Conservation (phyloP, 2,113 vertebrate species). For the Pituophis catenifer region DNA sequence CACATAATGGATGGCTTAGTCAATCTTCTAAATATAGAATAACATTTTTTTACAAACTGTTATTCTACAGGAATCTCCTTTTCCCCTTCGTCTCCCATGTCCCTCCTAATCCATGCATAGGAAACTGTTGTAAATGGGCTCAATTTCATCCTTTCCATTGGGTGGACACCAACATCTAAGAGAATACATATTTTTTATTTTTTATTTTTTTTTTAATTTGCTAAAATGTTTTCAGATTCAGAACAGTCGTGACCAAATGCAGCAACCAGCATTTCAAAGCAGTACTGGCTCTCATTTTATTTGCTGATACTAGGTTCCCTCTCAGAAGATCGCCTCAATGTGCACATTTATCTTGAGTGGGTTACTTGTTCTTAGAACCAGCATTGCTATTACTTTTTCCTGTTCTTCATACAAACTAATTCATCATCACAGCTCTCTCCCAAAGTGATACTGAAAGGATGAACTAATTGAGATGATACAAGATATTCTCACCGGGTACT, state of each 20-base stretch:
- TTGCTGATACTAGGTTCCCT: slow-evolving; percentile 36
- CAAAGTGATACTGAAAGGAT: not conserved
- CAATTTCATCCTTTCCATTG: slow-evolving; percentile 12
- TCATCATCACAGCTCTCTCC: not conserved
- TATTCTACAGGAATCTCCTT: not conserved
- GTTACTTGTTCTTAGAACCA: not conserved
- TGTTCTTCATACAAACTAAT: not conserved
- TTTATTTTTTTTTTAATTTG: slow-evolving; percentile 4
- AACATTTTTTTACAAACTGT: not conserved
- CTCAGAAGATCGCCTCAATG: not conserved
- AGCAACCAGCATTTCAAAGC: slow-evolving; percentile 43
- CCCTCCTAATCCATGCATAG: not conserved
- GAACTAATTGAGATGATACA: not conserved
- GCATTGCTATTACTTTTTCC: not conserved
- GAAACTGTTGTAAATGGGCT: not conserved
- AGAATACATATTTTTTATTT: slow-evolving; percentile 26
- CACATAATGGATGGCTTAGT: slow-evolving; percentile 25
- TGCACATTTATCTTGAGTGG: not conserved
- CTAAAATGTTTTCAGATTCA: slow-evolving; percentile 40
- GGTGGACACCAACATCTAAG: slow-evolving; percentile 2
- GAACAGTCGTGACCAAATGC: slow-evolving; percentile 44
- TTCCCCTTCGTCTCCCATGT: not conserved
- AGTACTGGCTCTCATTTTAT: not conserved
- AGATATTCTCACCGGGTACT: not conserved
- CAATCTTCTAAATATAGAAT: not conserved